These are phyloP conservation scores for Caradrina kadenii DNA, from an alignment of 2,888 invertebrate genomes.

Conservation along the genomic window DNA sequence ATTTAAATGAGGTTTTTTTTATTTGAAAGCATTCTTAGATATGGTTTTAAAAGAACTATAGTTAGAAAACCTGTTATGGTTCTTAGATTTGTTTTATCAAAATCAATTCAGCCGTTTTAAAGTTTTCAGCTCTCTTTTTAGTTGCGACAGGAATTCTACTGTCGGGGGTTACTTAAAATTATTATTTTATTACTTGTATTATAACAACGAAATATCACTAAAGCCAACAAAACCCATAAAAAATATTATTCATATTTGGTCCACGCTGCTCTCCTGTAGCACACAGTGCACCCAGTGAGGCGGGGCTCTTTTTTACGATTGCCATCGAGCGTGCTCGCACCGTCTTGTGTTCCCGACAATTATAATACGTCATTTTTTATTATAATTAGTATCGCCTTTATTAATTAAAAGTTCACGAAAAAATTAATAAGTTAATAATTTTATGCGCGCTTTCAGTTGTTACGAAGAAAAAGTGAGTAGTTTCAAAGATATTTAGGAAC, in stretches of 20 bases:
- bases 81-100: too few species aligned
- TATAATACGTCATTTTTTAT: conserved; percentile 80
- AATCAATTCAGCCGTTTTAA: too few species aligned
- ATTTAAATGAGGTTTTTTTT: too few species aligned
- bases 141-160: too few species aligned
- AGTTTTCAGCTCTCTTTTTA: too few species aligned
- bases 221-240: not conserved
- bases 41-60: too few species aligned
- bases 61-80: too few species aligned
- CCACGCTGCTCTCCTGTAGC: not conserved
- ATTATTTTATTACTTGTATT: too few species aligned
- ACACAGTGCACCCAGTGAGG: conserved; percentile 59
- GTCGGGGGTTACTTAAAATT: too few species aligned
- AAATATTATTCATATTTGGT: conserved; percentile 22
- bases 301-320: conserved; percentile 81
- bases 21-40: too few species aligned
- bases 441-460: conserved; percentile 32
- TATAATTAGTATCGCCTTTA: conserved; percentile 81
- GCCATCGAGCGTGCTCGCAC: conserved; percentile 77
- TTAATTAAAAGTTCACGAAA: conserved; percentile 78
- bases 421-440: conserved; percentile 52
- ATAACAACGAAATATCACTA: not conserved
- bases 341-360: conserved; percentile 69
- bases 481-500: not conserved
- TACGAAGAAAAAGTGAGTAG: conserved; percentile 1